A percentile compares a stretch with the other conserved stretches of the same genome.
phyloP scores from a whole-genome alignment of 1,140 invertebrate species.

The Hetaerina americana region DNA sequence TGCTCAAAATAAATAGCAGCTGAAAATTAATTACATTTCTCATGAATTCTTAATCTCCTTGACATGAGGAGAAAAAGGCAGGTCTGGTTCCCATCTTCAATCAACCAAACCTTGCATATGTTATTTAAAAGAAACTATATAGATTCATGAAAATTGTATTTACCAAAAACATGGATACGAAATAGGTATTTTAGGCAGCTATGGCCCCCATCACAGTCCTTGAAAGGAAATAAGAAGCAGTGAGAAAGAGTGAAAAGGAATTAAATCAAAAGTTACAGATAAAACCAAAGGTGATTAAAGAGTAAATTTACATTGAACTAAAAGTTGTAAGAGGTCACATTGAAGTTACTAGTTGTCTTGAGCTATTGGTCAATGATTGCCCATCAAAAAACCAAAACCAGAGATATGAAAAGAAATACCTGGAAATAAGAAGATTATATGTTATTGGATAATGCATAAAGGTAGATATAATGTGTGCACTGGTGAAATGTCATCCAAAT shows the following conservation, averaged over 20 bases:
- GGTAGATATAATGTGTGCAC: not conserved
- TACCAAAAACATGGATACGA: constrained; percentile 28
- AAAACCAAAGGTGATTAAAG: too few species aligned
- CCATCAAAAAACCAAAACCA: not conserved
- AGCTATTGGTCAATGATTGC: not conserved
- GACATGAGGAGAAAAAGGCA: not conserved
- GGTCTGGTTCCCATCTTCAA: not conserved
- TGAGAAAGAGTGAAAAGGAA: constrained; percentile 7
- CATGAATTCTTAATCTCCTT: too few species aligned
- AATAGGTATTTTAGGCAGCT: constrained; percentile 50
- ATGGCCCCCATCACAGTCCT: constrained; percentile 41
- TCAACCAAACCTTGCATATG: not conserved
- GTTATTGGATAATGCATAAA: not conserved
- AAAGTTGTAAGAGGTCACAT: not conserved
- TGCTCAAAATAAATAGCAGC: too few species aligned
- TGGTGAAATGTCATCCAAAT: not conserved
- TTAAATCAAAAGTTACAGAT: not conserved
- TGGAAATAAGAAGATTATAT: not conserved
- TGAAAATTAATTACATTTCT: too few species aligned
- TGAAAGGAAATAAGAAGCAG: constrained; percentile 17
- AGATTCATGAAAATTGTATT: not conserved
- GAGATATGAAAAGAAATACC: not conserved
- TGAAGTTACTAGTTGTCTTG: not conserved
- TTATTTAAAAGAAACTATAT: not conserved
- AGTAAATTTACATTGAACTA: not conserved